These are phyloP conservation scores for Scyliorhinus canicula DNA, from an alignment of 2,797 vertebrate species.

Conservation along the genomic window DNA sequence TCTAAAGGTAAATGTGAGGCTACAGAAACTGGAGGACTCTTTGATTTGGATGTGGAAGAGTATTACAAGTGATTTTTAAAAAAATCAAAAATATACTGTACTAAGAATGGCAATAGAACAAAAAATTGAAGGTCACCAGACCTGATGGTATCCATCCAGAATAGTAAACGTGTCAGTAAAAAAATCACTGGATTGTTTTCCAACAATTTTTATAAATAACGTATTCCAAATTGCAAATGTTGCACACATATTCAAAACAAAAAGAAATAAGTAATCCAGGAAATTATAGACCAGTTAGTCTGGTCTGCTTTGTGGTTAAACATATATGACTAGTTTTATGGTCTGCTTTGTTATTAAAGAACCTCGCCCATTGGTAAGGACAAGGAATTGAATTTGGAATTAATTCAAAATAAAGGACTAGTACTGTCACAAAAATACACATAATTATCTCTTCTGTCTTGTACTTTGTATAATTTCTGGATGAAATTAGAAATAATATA, in stretches of 20 bases:
- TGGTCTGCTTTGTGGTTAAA: background rate
- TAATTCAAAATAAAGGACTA: background rate
- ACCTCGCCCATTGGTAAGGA: background rate
- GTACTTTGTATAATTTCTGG: background rate
- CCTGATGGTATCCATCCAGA: background rate
- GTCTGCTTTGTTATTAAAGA: background rate
- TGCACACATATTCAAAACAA: background rate
- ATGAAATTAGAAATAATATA: background rate
- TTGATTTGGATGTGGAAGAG: background rate
- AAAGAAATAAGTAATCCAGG: background rate
- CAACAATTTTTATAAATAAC: background rate
- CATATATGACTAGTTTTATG: background rate
- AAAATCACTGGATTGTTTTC: background rate
- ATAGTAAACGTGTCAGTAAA: background rate
- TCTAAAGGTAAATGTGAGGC: background rate
- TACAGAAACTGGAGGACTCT: background rate
- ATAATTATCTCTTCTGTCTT: background rate
- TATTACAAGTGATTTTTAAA: background rate
- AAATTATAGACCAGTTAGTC: background rate
- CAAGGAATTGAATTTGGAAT: background rate
- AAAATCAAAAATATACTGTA: background rate
- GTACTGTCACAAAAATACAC: background rate
- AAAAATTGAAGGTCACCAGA: background rate
- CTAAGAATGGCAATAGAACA: background rate
- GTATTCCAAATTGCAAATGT: background rate